phyloP scores from a whole-genome alignment of 2,888 invertebrate genomes.

The Clepsis dumicolana region DNA sequence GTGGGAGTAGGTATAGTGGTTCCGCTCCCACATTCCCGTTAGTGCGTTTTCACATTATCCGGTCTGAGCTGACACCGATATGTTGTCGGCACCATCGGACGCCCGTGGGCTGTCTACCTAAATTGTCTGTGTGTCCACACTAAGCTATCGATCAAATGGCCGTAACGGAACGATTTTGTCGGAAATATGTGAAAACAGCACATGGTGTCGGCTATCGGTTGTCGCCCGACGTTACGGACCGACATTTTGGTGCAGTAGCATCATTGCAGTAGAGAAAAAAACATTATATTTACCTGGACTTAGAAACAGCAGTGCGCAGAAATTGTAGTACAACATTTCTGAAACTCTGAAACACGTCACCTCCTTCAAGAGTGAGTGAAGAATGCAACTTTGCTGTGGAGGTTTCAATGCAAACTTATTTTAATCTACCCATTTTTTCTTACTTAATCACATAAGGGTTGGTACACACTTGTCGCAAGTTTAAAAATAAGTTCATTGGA shows the following conservation, averaged over 20 bases:
- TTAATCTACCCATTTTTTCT: background rate
- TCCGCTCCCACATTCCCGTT: too few species aligned
- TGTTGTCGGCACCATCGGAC: too few species aligned
- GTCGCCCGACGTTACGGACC: too few species aligned
- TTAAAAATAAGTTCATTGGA: background rate
- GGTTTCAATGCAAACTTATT: background rate
- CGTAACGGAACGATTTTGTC: too few species aligned
- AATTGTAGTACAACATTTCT: conserved; percentile 52
- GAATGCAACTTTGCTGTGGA: background rate
- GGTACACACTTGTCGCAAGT: background rate
- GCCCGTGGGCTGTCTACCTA: too few species aligned
- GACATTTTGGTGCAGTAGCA: background rate
- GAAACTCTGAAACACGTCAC: conserved; percentile 20
- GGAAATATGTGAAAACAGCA: too few species aligned
- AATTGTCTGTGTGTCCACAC: too few species aligned
- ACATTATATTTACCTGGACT: conserved; percentile 53
- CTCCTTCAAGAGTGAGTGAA: background rate
- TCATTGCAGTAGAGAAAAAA: background rate
- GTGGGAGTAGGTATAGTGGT: too few species aligned
- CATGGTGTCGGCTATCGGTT: too few species aligned
- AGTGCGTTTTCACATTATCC: too few species aligned
- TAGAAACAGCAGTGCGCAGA: conserved; percentile 51
- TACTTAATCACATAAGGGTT: background rate
- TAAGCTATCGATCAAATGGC: too few species aligned
- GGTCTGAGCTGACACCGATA: too few species aligned